Evolutionary conservation across 2,113 vertebrate species (phyloP).

Genomic region (Oxyruncus cristatus): DNA sequence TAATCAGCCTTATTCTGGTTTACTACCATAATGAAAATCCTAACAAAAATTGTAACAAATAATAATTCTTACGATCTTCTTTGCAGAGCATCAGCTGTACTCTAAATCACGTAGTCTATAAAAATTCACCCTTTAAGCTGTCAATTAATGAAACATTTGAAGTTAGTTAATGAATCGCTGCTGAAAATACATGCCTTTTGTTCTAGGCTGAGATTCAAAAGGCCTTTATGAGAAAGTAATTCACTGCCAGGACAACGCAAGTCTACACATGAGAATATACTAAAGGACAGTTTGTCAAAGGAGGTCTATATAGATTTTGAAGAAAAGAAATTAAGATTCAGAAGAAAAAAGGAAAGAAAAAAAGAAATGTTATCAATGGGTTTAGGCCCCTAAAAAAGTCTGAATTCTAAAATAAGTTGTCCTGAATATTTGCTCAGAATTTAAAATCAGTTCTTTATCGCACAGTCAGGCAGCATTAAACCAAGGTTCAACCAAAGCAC

Average conservation of each 20-base stretch:
- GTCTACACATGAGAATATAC: not conserved
- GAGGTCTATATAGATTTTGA: not conserved
- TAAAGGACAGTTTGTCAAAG: not conserved
- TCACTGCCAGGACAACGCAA: not conserved
- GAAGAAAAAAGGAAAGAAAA: not conserved
- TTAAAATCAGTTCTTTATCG: not conserved
- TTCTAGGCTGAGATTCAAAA: not conserved
- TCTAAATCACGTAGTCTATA: not conserved
- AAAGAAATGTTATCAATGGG: not conserved
- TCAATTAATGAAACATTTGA: not conserved
- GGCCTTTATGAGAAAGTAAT: not conserved
- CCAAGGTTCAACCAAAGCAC: not conserved
- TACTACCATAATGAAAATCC: not conserved
- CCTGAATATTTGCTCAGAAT: not conserved
- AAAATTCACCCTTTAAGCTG: not conserved
- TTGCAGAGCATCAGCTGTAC: not conserved
- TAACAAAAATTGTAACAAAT: not conserved
- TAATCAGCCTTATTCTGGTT: not conserved
- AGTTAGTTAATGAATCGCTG: not conserved
- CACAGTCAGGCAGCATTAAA: constrained; percentile 22
- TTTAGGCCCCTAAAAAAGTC: not conserved
- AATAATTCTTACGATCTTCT: not conserved
- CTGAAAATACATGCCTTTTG: not conserved
- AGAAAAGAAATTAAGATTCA: not conserved
- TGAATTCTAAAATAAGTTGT: not conserved